These are phyloP conservation scores for Daptonema setosum DNA, from an alignment of 2,888 invertebrate species.

Conservation along the genomic window DNA sequence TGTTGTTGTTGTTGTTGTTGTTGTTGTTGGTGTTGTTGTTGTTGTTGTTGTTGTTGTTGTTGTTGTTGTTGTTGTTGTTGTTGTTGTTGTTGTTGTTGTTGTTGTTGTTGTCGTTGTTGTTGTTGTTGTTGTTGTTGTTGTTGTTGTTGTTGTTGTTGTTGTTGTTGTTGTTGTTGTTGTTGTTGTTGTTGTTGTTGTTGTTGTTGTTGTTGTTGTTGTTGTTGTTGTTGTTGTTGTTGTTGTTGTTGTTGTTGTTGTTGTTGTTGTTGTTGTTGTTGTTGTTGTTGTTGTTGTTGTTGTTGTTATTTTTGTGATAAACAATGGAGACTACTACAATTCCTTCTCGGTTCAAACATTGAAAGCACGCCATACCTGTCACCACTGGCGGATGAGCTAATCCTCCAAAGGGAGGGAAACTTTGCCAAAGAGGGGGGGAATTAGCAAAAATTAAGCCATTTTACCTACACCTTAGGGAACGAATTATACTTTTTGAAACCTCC, in stretches of 20 bases:
- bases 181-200: constrained; percentile 1
- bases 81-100: not conserved
- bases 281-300: not conserved
- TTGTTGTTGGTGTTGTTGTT: no score
- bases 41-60: no score
- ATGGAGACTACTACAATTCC: no score
- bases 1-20: no score
- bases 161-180: constrained; percentile 3
- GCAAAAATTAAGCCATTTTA: no score
- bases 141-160: not conserved
- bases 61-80: not conserved
- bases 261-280: not conserved
- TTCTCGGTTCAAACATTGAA: no score
- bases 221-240: not conserved
- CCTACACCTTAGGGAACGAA: no score
- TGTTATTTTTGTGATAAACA: not conserved
- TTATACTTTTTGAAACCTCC: no score
- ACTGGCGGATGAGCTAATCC: no score
- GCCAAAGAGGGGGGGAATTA: no score
- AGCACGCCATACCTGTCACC: no score
- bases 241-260: not conserved
- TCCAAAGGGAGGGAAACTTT: no score
- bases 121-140: not conserved
- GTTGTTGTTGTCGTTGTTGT: not conserved
- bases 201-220: constrained; percentile 1